These are phyloP conservation scores for Bombus fervidus DNA, from an alignment of 1,140 invertebrate species.

Conservation along the genomic window DNA sequence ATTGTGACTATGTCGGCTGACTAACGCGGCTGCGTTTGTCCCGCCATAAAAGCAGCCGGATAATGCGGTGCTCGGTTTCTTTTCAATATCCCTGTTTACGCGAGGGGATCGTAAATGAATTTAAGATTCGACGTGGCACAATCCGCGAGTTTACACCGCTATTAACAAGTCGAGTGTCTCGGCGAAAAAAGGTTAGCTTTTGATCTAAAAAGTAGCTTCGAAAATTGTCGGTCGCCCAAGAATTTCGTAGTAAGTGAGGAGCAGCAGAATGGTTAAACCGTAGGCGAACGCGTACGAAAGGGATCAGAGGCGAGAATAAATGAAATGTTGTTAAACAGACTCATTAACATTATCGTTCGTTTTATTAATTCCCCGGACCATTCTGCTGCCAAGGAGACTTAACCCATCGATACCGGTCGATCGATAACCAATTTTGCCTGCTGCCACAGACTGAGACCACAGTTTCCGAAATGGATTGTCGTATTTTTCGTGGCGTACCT, in stretches of 20 bases:
- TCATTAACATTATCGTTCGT: slow-evolving; percentile 36
- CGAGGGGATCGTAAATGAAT: slow-evolving; percentile 50
- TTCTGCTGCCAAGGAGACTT: neutral
- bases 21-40: neutral
- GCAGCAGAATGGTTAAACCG: neutral
- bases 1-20: neutral
- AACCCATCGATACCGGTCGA: neutral
- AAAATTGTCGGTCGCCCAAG: neutral
- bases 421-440: slow-evolving; percentile 42
- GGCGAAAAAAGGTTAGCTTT: neutral
- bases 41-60: slow-evolving; percentile 30
- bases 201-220: neutral
- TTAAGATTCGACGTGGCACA: slow-evolving; percentile 36
- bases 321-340: slow-evolving; percentile 13
- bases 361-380: slow-evolving; percentile 29
- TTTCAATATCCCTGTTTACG: slow-evolving; percentile 52
- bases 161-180: slow-evolving; percentile 34
- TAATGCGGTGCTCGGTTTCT: slow-evolving; percentile 27
- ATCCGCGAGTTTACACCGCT: slow-evolving; percentile 47
- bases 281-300: no score
- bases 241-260: neutral
- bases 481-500: slow-evolving; percentile 2
- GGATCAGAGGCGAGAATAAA: neutral
- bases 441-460: neutral
- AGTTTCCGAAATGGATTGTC: slow-evolving; percentile 10